Evolutionary conservation across 2,888 invertebrate genomes (phyloP).

Genomic region (Heteromurus nitidus): DNA sequence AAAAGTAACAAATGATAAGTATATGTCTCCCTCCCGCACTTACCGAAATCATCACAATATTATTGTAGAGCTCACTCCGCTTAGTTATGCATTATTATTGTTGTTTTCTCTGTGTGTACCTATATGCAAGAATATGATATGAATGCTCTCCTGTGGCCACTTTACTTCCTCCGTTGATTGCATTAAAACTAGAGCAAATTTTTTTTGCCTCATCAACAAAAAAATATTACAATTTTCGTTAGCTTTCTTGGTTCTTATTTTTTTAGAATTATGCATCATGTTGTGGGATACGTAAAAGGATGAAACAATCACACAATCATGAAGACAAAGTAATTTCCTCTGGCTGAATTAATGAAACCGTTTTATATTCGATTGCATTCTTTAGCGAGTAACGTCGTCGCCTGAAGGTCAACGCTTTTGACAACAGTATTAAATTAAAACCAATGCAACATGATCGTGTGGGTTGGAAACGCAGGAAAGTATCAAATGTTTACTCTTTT

Average conservation of each 20-base stretch:
- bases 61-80: neutral
- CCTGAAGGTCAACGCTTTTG: too few species aligned
- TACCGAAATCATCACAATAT: neutral
- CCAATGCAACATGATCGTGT: too few species aligned
- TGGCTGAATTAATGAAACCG: neutral
- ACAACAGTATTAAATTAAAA: too few species aligned
- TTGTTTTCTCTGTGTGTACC: too few species aligned
- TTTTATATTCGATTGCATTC: neutral
- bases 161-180: slow-evolving; percentile 50
- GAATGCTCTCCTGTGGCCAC: slow-evolving; percentile 22
- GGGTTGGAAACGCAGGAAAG: too few species aligned
- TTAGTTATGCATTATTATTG: neutral
- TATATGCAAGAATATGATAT: too few species aligned
- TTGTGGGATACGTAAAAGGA: too few species aligned
- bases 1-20: slow-evolving; percentile 13
- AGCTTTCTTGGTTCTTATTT: neutral
- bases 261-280: too few species aligned
- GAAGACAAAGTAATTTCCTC: neutral
- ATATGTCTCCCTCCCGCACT: slow-evolving; percentile 12
- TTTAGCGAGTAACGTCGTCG: too few species aligned
- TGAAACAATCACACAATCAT: neutral
- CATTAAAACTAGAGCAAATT: slow-evolving; percentile 38
- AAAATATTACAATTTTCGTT: neutral
- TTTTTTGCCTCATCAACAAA: neutral
- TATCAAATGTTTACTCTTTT: too few species aligned